Conservation (phyloP, 2,797 vertebrate species). For the Hemibagrus guttatus region DNA sequence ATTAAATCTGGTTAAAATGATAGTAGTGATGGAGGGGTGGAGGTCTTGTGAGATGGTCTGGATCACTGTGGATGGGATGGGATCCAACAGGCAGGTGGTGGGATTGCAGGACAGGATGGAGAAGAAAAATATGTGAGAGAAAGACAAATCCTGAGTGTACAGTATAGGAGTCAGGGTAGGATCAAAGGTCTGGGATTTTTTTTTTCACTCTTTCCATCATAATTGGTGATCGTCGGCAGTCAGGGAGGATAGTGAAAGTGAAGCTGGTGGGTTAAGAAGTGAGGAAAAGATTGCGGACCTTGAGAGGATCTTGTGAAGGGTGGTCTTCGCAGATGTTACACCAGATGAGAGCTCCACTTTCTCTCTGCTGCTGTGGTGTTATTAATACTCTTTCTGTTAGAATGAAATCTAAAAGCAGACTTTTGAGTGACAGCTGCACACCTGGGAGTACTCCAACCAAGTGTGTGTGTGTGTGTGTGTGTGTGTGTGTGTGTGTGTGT, state of each 20-base stretch:
- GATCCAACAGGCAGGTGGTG: neutral
- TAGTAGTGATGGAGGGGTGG: neutral
- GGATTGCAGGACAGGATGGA: neutral
- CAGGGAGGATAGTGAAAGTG: neutral
- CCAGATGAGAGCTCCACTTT: neutral
- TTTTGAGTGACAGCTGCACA: neutral
- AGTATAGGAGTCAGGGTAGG: neutral
- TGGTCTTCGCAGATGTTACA: neutral
- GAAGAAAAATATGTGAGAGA: neutral
- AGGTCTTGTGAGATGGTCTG: neutral
- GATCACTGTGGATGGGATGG: neutral
- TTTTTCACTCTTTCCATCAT: neutral
- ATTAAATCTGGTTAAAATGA: neutral
- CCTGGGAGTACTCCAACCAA: neutral
- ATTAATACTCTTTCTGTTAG: neutral
- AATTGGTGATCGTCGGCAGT: neutral
- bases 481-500: conserved; percentile 14
- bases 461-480: neutral
- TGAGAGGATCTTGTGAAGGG: neutral
- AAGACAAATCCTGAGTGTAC: neutral
- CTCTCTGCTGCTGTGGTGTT: neutral
- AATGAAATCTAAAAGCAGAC: neutral
- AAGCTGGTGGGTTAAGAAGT: neutral
- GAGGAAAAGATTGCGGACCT: neutral
- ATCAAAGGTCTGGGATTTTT: neutral